These are phyloP conservation scores for Bombus superbus DNA, from an alignment of 1,140 invertebrate species.

Conservation along the genomic window DNA sequence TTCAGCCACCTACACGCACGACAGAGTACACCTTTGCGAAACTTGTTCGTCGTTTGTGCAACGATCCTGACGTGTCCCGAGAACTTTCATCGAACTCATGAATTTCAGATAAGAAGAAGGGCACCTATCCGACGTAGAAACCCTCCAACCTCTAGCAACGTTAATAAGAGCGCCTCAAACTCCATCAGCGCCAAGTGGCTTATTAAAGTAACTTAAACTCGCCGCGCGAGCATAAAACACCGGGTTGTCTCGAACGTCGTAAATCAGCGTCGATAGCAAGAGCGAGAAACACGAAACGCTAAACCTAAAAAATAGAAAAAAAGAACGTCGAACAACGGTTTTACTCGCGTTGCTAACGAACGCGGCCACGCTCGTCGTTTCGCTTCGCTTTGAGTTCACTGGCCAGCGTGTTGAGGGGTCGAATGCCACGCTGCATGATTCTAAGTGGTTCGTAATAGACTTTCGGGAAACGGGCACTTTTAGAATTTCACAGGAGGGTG, in stretches of 20 bases:
- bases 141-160: neutral
- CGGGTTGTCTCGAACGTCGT: slow-evolving; percentile 7
- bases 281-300: neutral
- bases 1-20: too few relatives aligned
- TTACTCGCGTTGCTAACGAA: slow-evolving; percentile 22
- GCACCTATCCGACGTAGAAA: too few relatives aligned
- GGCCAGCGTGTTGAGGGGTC: slow-evolving; percentile 39
- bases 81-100: neutral
- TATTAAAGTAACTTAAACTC: slow-evolving; percentile 31
- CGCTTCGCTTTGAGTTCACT: slow-evolving; percentile 39
- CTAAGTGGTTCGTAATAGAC: slow-evolving; percentile 68
- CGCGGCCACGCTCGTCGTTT: neutral
- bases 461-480: slow-evolving; percentile 66
- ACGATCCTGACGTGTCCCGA: neutral
- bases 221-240: slow-evolving; percentile 10
- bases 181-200: neutral
- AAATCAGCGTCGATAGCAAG: slow-evolving; percentile 5
- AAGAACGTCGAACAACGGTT: slow-evolving; percentile 9
- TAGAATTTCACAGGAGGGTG: slow-evolving; percentile 66
- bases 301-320: neutral
- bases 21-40: neutral
- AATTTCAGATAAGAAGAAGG: neutral
- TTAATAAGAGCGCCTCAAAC: neutral
- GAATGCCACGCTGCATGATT: slow-evolving; percentile 61
- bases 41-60: neutral